phyloP scores from a whole-genome alignment of 2,888 invertebrate species.

The Mesorhabditis spiculigera region DNA sequence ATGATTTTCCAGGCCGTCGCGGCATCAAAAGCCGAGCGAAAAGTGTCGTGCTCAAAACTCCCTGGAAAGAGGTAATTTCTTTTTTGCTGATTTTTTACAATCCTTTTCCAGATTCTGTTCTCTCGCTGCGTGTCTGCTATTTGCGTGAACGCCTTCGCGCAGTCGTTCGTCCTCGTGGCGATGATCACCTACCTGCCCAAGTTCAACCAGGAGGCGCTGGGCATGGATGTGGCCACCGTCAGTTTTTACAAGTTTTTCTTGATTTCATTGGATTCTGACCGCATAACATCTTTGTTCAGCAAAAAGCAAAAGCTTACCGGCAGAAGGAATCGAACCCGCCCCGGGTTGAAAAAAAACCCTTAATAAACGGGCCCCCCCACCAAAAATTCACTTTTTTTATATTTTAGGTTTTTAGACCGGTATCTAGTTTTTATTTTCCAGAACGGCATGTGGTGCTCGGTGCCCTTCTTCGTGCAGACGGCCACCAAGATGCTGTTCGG shows the following conservation, averaged over 20 bases:
- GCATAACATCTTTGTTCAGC: no score
- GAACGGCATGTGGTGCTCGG: conserved; percentile 51
- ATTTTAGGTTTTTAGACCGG: not conserved
- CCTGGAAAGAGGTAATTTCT: not conserved
- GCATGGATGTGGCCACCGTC: conserved; percentile 39
- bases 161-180: conserved; percentile 48
- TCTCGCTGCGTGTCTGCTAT: conserved; percentile 47
- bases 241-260: not conserved
- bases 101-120: conserved; percentile 34
- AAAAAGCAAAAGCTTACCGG: no score
- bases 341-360: no score
- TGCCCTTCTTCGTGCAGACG: conserved; percentile 49
- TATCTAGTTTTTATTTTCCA: conserved; percentile 16
- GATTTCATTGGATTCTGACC: no score
- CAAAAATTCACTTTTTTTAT: no score
- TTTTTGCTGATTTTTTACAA: not conserved
- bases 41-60: not conserved
- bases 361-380: no score
- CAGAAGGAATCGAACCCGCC: no score
- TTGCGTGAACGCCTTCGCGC: conserved; percentile 50
- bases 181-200: conserved; percentile 50
- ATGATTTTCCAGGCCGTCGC: conserved; percentile 4
- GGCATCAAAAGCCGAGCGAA: conserved; percentile 1
- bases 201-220: conserved; percentile 45
- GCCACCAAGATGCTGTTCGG: conserved; percentile 49